phyloP scores from a whole-genome alignment of 2,888 invertebrate species.

The Drosophila lacicola region DNA sequence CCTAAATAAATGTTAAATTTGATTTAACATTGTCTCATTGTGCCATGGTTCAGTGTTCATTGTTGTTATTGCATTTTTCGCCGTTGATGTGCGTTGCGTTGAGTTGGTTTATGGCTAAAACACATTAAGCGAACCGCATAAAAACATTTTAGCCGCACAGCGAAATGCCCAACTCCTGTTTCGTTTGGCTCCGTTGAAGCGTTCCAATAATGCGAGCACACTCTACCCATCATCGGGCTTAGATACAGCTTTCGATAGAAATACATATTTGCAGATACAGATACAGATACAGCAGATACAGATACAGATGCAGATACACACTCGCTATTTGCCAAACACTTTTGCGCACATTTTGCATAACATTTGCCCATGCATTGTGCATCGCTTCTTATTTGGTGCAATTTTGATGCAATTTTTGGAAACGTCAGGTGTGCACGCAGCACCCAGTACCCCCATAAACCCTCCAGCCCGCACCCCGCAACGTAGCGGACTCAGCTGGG shows the following conservation, averaged over 20 bases:
- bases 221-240: constrained; percentile 30
- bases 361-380: constrained; percentile 71
- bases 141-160: constrained; percentile 70
- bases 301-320: constrained; percentile 29
- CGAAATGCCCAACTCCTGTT: constrained; percentile 28
- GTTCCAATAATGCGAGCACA: constrained; percentile 55
- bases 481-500: not conserved
- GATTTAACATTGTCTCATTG: constrained; percentile 23
- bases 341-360: constrained; percentile 76
- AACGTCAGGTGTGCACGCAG: constrained; percentile 19
- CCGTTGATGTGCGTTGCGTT: constrained; percentile 35
- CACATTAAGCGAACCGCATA: constrained; percentile 80
- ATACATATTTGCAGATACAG: constrained; percentile 30
- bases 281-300: constrained; percentile 28
- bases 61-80: constrained; percentile 50
- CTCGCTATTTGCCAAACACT: constrained; percentile 72
- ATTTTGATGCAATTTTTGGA: constrained; percentile 69
- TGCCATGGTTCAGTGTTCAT: constrained; percentile 33
- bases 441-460: constrained; percentile 6
- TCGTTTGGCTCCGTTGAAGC: constrained; percentile 42
- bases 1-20: constrained; percentile 25
- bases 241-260: constrained; percentile 3
- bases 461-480: not conserved
- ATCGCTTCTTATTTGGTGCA: constrained; percentile 70
- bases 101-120: constrained; percentile 76